Evolutionary conservation across 2,113 vertebrate species (phyloP), one percentile per base, ranked within the genome.

Genomic region (Trogon surrucura): DNA sequence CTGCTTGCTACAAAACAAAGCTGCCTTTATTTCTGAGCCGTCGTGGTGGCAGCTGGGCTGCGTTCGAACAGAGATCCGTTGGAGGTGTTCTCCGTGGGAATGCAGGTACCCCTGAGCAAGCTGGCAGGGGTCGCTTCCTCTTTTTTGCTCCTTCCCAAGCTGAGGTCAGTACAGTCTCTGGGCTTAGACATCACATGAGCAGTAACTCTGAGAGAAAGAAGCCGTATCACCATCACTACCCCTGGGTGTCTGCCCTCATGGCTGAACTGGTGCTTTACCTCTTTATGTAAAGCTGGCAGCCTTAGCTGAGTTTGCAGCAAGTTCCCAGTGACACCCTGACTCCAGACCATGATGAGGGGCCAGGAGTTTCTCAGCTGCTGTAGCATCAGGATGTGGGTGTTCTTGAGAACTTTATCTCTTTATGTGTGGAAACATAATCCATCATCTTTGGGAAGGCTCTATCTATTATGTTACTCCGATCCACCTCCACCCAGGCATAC

Each of bases 1-100:
- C 83, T 96, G 73, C 69, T 88, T 89, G 26, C 54, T 81, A 64
- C 62, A 34, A 57, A 85, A 94, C 90, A 93, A 95, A 87, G 85
- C 69, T 0, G 8, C 53, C 53, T 61, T 86, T 90, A 75, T 93
- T 84, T 86, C 53, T 54, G 57, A 92, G 53, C 29, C 10, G 10
- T 62, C 0, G 1, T 78, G 58, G 41, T 69, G 80, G 85, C 92
- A 93, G 69, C 69, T 66, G 77, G 60, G 60, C 57, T 0, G 1
- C 1, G 13, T 66, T 89, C 4, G 11, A 85, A 83, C 2, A 8
- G 92, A 85, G 86, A 69, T 78, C 69, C 0, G 21, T 94, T 64
- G 75, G 72, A 80, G 50, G 45, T 88, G 30, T 41, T 88, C 79
- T 79, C 79, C 3, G 2, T 53, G 79, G 88, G 85, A 93, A 79